Base-by-base conservation (phyloP, 1,140 invertebrate species). In the Heliothis virescens region DNA sequence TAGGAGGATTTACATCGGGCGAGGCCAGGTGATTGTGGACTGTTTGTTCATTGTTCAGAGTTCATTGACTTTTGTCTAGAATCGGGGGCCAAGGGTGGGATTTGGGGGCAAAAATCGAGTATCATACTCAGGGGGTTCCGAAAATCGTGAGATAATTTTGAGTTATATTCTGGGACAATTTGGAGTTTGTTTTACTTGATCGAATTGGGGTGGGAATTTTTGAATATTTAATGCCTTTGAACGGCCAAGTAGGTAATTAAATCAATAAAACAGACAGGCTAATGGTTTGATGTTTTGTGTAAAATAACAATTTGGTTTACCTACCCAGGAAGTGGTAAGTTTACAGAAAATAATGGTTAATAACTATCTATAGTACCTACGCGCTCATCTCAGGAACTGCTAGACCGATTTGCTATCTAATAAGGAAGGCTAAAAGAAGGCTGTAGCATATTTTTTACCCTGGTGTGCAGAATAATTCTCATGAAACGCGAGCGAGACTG, bases 51-150 rank as follows among this genome's bases (percentile, higher is more conserved):
- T 41, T 69, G 71, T 79, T 82, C 63, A 76, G 63, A 77, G 77
- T 76, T 82, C 81, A 82, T 63, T 82, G 71, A 57, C 72, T 82
- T 79, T 82, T 60, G 74, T 76, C 80, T 81, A 74, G 77, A 77
- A 77, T 47, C 55, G 41, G 47, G 4, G 53, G 26, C 29, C 34
- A 59, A 18, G 34, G 21, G 48, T 21, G 26, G 18, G 29, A 10
- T 5, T 9, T 21, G 69, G 67, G 12, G 48, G 48, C 18, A 71
- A 71, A 52, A 71, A 71, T 71, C 13, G 67, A 71, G 67, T 53
- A 29, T 53, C 67, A 50, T 53, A 50, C 18, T 21, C 59, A 2
- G 34, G 16, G 21, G 63, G 63, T 53, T 71, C 21, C 1, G 67
- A 21, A 71, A 71, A 67, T 67, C 63, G 63, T 48, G 11, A 71